Base-by-base conservation (phyloP, 2,797 vertebrate species). In the Buceros bicornis region DNA sequence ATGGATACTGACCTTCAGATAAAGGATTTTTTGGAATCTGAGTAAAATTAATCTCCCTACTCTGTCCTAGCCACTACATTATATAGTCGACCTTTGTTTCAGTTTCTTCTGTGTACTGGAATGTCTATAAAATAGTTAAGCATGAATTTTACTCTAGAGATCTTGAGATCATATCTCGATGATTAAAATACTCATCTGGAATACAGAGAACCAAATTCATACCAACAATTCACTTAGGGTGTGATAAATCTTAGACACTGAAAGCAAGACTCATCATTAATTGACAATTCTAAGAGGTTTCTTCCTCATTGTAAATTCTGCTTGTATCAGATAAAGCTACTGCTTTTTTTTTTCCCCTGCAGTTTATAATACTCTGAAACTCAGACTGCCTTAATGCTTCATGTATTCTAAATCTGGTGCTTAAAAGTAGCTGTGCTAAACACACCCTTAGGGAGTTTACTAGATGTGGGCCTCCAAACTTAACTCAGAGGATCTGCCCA, bases 111-210 rank as follows among this genome's bases (percentile, higher is more conserved):
- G 14, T 48, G 61, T 89, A 14, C 45, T 82, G 16, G 7, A 87
- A 71, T 14, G 4, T 33, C 35, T 95, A 28, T 40, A 76, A 71
- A 78, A 84, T 54, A 60, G n/a, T 48, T 67, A 89, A 64, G 21
- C 31, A 56, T 48, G 17, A 78, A 40, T 92, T 92, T 91, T 89
- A 31, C 73, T 79, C 57, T 53, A 53, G 40, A 53, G 70, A 79
- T 5, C 16, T 65, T 53, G 33, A 87, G 61, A 92, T 89, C 28
- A 31, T 84, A 84, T 78, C 77, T 78, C 64, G 29, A 54, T 81
- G 43, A 82, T 84, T 89, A 83, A 89, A 95, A 79, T 83, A 95
- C 61, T 89, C 15, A 56, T 50, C 11, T 60, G 42, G 37, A 84
- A 87, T 87, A 78, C 3, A 57, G 20, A 87, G 53, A 84, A 42